Percentiles rank a stretch among this genome's conserved stretches.
phyloP scores from a whole-genome alignment of 2,113 vertebrate genomes.

The Peucedramus taeniatus region DNA sequence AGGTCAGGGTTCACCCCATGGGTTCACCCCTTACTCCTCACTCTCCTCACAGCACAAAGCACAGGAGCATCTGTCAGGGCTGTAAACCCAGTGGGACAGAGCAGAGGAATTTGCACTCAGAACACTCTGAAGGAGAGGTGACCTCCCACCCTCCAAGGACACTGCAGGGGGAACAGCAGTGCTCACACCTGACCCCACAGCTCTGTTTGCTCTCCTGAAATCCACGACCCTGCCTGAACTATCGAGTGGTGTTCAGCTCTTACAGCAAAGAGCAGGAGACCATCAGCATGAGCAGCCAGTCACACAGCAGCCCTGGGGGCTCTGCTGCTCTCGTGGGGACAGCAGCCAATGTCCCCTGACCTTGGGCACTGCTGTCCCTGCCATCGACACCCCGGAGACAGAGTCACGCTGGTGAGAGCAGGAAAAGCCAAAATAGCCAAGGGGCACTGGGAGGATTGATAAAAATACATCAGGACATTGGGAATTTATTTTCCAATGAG shows the following conservation, averaged over 20 bases:
- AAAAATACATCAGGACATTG: background rate
- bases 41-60: background rate
- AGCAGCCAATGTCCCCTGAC: background rate
- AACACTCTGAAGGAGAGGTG: background rate
- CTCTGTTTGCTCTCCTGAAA: background rate
- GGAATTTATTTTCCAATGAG: background rate
- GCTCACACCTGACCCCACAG: background rate
- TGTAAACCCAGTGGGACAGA: background rate
- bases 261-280: background rate
- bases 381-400: background rate
- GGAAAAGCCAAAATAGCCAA: background rate
- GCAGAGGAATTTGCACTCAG: rapidly evolving
- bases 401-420: background rate
- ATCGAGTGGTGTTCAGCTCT: background rate
- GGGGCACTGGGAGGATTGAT: background rate
- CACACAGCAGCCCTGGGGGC: background rate
- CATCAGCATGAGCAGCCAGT: background rate
- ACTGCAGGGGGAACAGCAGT: background rate
- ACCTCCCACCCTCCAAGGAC: background rate
- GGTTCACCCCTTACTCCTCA: background rate
- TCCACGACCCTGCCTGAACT: background rate
- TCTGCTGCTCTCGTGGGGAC: background rate
- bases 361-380: background rate
- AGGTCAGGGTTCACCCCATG: background rate
- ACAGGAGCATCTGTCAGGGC: background rate